Evolutionary conservation across 2,113 vertebrate genomes (phyloP), one percentile per base, ranked within the genome.

Genomic region (Alligator mississippiensis): DNA sequence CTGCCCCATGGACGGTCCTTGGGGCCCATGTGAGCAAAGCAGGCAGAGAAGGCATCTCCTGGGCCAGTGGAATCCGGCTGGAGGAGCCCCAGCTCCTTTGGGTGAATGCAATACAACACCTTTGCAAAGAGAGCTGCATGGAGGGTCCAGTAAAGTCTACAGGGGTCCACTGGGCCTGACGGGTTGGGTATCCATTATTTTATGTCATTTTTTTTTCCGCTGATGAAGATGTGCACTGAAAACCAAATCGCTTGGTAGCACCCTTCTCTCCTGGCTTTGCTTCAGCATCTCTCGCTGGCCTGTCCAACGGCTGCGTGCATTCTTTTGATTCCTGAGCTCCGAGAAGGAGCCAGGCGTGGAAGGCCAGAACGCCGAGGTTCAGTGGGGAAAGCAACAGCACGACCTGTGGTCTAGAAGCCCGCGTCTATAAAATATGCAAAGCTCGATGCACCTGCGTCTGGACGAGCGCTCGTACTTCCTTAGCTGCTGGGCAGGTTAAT

Each of bases 231-330:
- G 80, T 34, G 90, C 59, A 92, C 38, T 64, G 22, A 93, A 93
- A 30, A 92, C 77, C 63, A 70, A 74, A 93, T 93, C 88, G 93
- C 60, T 95, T 88, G 83, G 47, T 77, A 89, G 55, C 30, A 76
- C 82, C 81, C 75, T 70, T 93, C 74, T 88, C 64, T 62, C 63
- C 77, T 74, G 75, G 61, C 74, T 72, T 72, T 91, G 91, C 90
- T 90, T 59, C 64, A 10, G 68, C 86, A 96, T 38, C 55, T 70
- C 38, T 91, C 57, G 88, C 80, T 91, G 24, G 84, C 74, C 87
- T 54, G 63, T 91, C 86, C 77, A 90, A 81, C 74, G 84, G 54
- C 93, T 87, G 19, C 0, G 0, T 78, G 91, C 54, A 38, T 28
- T 83, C 87, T 58, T 19, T 47, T 72, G 30, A 72, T 34, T 74